These are phyloP conservation scores for Halcyon leucocephala DNA, from an alignment of 2,797 vertebrate species.

Conservation along the genomic window DNA sequence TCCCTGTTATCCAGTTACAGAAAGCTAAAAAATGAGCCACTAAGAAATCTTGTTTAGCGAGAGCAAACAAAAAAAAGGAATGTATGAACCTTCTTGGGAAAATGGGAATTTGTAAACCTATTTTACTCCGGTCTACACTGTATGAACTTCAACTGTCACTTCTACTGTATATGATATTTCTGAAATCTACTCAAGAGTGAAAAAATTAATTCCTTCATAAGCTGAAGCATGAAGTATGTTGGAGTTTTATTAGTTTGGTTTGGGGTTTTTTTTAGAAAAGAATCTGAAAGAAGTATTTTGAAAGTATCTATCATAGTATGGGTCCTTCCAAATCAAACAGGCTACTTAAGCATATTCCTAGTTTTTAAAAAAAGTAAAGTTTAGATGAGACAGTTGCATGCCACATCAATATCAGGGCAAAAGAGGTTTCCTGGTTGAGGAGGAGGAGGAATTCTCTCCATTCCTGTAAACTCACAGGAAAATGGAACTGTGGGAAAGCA, in stretches of 20 bases:
- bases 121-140: not conserved
- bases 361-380: not conserved
- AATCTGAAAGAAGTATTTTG: not conserved
- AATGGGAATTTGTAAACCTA: not conserved
- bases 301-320: not conserved
- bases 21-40: not conserved
- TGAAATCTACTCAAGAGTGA: not conserved
- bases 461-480: not conserved
- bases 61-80: not conserved
- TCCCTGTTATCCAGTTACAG: not conserved
- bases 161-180: not conserved
- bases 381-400: not conserved
- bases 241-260: not conserved
- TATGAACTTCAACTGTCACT: not conserved
- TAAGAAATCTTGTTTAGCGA: not conserved
- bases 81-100: not conserved
- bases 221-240: not conserved
- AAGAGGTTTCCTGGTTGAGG: not conserved
- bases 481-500: not conserved
- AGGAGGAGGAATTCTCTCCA: not conserved
- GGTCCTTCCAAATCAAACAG: not conserved
- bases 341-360: not conserved
- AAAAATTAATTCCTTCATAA: not conserved
- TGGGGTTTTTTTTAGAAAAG: not conserved
- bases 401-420: not conserved